Conservation (phyloP, 2,888 invertebrate species). For the Schrankia costaestrigalis region DNA sequence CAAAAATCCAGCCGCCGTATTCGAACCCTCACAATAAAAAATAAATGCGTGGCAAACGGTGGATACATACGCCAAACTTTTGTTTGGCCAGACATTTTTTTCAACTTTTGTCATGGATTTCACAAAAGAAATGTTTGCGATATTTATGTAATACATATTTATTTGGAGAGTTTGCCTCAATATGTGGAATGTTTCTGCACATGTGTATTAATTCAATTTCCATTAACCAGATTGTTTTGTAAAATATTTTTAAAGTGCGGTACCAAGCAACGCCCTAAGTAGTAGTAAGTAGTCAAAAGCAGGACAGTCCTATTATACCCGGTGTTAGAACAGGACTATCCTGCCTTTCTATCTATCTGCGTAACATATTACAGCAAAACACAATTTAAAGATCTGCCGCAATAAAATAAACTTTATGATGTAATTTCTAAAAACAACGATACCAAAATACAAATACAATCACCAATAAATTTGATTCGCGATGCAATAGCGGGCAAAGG, state of each 20-base stretch:
- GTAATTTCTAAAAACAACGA: constrained; percentile 39
- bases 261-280: too few species aligned
- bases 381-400: constrained; percentile 23
- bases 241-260: too few species aligned
- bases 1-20: constrained; percentile 65
- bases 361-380: constrained; percentile 2
- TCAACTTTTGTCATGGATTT: constrained; percentile 17
- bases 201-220: too few species aligned
- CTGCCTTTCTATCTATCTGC: background rate
- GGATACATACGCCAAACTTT: constrained; percentile 49
- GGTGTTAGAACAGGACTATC: too few species aligned
- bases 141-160: background rate
- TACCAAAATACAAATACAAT: constrained; percentile 60
- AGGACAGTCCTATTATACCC: too few species aligned
- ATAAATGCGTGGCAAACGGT: constrained; percentile 63
- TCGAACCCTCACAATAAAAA: constrained; percentile 74
- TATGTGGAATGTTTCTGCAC: too few species aligned
- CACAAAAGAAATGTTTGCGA: background rate
- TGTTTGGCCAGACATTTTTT: constrained; percentile 40
- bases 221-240: too few species aligned
- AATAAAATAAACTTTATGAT: constrained; percentile 48
- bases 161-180: background rate
- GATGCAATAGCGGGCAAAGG: constrained; percentile 45
- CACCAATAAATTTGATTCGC: constrained; percentile 63
- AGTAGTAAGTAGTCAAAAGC: too few species aligned